Evolutionary conservation across 2,888 invertebrate species (phyloP).

Genomic region (Himalopsyche kuldschensis): DNA sequence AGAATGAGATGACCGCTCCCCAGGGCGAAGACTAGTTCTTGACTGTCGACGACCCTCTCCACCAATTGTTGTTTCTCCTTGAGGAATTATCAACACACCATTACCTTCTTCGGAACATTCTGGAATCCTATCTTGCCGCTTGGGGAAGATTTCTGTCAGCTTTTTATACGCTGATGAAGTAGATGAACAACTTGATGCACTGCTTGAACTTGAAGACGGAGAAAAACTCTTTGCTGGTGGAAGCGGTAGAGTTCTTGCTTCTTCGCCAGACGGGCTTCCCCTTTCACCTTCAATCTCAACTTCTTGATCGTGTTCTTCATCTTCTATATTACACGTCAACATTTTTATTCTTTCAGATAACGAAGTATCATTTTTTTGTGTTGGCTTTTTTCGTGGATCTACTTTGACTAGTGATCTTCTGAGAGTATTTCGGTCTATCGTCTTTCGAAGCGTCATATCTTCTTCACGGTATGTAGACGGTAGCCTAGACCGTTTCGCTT

Average conservation of each 20-base stretch:
- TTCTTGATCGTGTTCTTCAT: slow-evolving; percentile 55
- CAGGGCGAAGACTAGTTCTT: slow-evolving; percentile 58
- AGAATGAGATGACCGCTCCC: slow-evolving; percentile 63
- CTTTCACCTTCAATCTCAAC: slow-evolving; percentile 52
- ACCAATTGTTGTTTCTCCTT: slow-evolving; percentile 49
- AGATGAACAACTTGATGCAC: slow-evolving; percentile 61
- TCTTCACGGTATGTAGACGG: slow-evolving; percentile 60
- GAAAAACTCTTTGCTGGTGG: slow-evolving; percentile 64
- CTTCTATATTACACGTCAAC: slow-evolving; percentile 83
- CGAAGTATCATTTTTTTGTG: slow-evolving; percentile 70
- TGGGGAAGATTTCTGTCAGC: slow-evolving; percentile 53
- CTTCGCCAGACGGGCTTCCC: slow-evolving; percentile 70
- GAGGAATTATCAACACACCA: slow-evolving; percentile 50
- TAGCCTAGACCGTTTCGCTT: slow-evolving; percentile 60
- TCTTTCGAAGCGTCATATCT: slow-evolving; percentile 70
- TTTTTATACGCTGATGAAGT: slow-evolving; percentile 66
- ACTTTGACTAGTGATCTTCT: slow-evolving; percentile 77
- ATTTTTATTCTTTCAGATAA: slow-evolving; percentile 84
- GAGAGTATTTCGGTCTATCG: slow-evolving; percentile 82
- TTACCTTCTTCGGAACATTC: slow-evolving; percentile 49
- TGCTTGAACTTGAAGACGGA: slow-evolving; percentile 59
- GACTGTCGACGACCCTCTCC: slow-evolving; percentile 76
- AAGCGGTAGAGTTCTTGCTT: slow-evolving; percentile 51
- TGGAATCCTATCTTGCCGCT: slow-evolving; percentile 50
- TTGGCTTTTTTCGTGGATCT: slow-evolving; percentile 60